These are phyloP conservation scores for Onthophagus taurus DNA, from an alignment of 1,140 invertebrate genomes.

Conservation along the genomic window DNA sequence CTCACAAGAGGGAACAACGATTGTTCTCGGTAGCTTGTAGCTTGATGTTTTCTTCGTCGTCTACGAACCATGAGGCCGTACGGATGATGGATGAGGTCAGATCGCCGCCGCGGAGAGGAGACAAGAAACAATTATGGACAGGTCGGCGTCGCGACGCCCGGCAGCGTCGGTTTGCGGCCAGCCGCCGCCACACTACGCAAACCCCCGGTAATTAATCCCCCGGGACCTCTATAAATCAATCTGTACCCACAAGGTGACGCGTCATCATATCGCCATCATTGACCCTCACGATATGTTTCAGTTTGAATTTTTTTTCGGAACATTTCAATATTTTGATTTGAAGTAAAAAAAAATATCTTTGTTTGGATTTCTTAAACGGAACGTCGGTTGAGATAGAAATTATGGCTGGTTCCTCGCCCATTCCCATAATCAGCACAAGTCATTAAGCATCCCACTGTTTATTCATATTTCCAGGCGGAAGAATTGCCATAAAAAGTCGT, in stretches of 20 bases:
- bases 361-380: neutral
- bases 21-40: too few species aligned
- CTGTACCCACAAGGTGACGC: slow-evolving; percentile 36
- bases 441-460: slow-evolving; percentile 37
- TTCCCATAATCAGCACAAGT: slow-evolving; percentile 37
- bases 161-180: too few species aligned
- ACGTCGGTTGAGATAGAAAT: neutral
- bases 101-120: too few species aligned
- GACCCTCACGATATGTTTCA: slow-evolving; percentile 22
- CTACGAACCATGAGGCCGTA: too few species aligned
- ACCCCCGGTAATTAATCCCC: slow-evolving; percentile 35
- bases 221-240: slow-evolving; percentile 34
- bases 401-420: slow-evolving; percentile 14
- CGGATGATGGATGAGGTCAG: too few species aligned
- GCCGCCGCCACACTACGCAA: too few species aligned
- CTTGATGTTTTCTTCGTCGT: too few species aligned
- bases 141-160: too few species aligned
- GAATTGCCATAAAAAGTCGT: slow-evolving; percentile 25
- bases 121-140: too few species aligned
- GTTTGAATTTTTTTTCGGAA: neutral
- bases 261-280: slow-evolving; percentile 37
- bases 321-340: neutral
- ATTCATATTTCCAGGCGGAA: slow-evolving; percentile 30
- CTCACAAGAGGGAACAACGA: too few species aligned
- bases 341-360: neutral